Base-by-base conservation (phyloP, 1,140 invertebrate genomes). In the Chrysomallon squamiferum region DNA sequence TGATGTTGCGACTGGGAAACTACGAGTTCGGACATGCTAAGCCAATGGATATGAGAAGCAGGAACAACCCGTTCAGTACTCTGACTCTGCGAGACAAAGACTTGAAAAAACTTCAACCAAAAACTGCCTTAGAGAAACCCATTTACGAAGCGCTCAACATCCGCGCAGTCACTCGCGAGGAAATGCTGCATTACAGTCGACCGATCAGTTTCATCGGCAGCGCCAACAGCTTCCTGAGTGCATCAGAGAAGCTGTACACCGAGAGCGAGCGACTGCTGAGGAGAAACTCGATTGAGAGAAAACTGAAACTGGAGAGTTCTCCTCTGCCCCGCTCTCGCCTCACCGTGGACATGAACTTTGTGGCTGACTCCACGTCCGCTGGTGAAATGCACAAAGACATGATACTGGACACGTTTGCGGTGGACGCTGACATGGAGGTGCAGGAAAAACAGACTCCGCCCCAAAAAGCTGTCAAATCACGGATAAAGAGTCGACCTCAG, bases 71-170 rank as follows among this genome's bases (percentile, higher is more conserved):
- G 6, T 75, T 54, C 43, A 81, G 79, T 33, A 71, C 63, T 29
- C 68, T 81, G n/a, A 68, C 73, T 4, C 77, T 72, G 72, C 50
- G 72, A 20, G 74, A 78, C 47, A 74, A 78, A 43, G 79, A 79
- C 41, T 62, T 79, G 0, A 71, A 66, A 41, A 73, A 73, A 32
- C 50, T 77, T 25, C 68, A 71, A 22, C 50, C n/a, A 3, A 27
- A 25, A 15, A 22, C n/a, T 7, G 29, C n/a, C 50, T 20, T 54
- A 15, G 29, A 54, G 18, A 54, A 30, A 27, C 25, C 29, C 1
- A 27, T 25, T 20, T 18, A 54, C 15, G 50, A 30, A 4, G n/a
- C 22, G 22, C 50, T 29, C 18, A 38, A 57, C 52, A 58, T 65
- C 52, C 52, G 62, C 35, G 35, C 62, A 2, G 54, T 65, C 52